Evolutionary conservation across 2,888 invertebrate species (phyloP), one percentile per base, ranked within the genome.

Genomic region (Watsonalla cultraria): DNA sequence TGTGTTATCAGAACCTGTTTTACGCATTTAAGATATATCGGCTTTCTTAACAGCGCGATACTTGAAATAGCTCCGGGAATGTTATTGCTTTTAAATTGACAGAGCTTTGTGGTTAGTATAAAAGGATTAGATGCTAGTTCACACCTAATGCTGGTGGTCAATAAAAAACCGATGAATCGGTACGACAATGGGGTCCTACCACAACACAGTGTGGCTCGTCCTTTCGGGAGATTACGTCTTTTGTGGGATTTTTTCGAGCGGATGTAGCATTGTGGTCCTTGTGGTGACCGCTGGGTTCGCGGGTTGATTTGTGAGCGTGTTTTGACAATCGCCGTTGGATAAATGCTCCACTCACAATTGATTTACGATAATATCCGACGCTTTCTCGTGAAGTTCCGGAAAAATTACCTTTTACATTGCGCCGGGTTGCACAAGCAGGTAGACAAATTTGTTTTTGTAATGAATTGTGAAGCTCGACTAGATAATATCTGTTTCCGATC

Each of bases 1-100:
- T 61, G 66, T 71, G 76, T 76, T 80, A 83, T 83, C 82, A 70
- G 72, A 84, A 86, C 88, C 82, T 64, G 86, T 85, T 84, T 65
- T 66, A 66, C 68, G 78, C 78, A 78, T 82, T 82, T 80, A 76
- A 77, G 78, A 81, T 82, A 75, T 76, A 76, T 78, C 81, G 74
- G 77, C 86, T 85, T 84, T 84, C 82, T 78, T 84, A 75, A 70
- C 64, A 64, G 64, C 60, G 57, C 64, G 66, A 69, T 76, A 76
- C 70, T 74, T 68, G 68, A 76, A 78, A 80, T 80, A 79, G 77
- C 74, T 58, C 54, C 54, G 59, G 66, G 55, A 64, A 64, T 74
- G 77, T 78, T 76, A 80, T 78, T 70, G 70, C 75, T 78, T 80
- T 76, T 75, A 72, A 79, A 80, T 78, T 76, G 78, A 77, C 72